These are phyloP conservation scores for Porites australiensis DNA, from an alignment of 64 coral and sea anemone genomes.

Conservation along the genomic window DNA sequence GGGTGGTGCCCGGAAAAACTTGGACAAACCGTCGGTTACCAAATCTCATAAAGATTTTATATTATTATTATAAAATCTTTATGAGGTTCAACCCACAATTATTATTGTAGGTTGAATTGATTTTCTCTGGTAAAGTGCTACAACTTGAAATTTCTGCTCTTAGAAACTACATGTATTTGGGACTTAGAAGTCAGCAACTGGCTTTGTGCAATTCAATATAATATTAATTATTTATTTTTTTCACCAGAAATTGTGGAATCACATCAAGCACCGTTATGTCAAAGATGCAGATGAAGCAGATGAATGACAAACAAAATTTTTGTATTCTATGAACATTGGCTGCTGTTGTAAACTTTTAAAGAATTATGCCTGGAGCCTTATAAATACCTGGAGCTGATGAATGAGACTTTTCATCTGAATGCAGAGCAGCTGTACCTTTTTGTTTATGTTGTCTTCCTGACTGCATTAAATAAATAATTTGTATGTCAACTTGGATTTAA, in stretches of 20 bases:
- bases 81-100: no score
- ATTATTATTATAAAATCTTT: no score
- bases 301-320: constrained; percentile 6
- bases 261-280: constrained; percentile 77
- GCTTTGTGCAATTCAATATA: neutral
- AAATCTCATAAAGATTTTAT: no score
- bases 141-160: no score
- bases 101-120: no score
- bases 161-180: no score
- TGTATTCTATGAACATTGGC: constrained; percentile 5
- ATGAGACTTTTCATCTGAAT: neutral
- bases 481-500: no score
- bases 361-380: neutral
- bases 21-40: no score
- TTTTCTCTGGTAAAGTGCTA: no score
- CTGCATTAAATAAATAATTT: neutral
- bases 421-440: neutral
- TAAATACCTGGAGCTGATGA: neutral
- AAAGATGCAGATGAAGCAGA: constrained; percentile 52
- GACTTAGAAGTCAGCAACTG: no score
- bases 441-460: neutral
- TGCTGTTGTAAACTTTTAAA: neutral
- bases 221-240: neutral
- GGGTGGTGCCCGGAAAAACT: no score
- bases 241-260: constrained; percentile 82